Evolutionary conservation across 2,113 vertebrate genomes (phyloP), one percentile per base, ranked within the genome.

Genomic region (Gobiocypris rarus): DNA sequence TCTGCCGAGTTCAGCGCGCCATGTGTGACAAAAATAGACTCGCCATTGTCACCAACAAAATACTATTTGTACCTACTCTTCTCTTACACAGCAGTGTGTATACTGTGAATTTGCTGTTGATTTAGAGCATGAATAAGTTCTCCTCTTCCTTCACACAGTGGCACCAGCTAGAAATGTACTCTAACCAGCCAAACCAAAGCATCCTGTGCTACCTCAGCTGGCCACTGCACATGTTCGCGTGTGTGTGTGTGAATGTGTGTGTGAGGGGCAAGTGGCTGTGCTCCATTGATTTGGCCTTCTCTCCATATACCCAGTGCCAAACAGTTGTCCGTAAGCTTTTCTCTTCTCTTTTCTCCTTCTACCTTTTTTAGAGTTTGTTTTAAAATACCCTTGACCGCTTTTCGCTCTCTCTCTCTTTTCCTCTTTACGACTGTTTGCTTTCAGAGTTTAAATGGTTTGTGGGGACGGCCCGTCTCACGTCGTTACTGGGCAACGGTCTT

Each of bases 401-500:
- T 76, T 83, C 90, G 87, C 86, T 86, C 83, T 78, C 71, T 74
- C 70, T 9, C 88, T 91, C 45, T 75, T 5, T 65, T 86, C 83
- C 80, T 81, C 71, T 92, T 89, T 89, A 89, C 71, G 78, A 87
- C 89, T 86, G 86, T 89, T 91, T 92, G 89, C 92, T 88, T 90
- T 87, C 61, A 84, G 24, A 83, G 75, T 91, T 91, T 89, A 90
- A 92, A 87, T 90, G 89, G 90, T 89, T 89, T 88, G 86, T 52
- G 38, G 73, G 88, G 89, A 88, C 59, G 3, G 76, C 86, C 82
- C 76, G 77, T 91, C 88, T 61, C 5, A 56, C 69, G 1, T 28
- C 71, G 92, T 93, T 92, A 88, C 93, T 86, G 89, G 89, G 92
- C 91, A 88, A 91, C 91, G 75, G 86, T 89, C 90, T 86, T 86